Percentiles rank a stretch among this genome's conserved stretches.
These are phyloP conservation scores for Oegoconia quadripuncta DNA, from an alignment of 2,888 invertebrate species.

Conservation along the genomic window DNA sequence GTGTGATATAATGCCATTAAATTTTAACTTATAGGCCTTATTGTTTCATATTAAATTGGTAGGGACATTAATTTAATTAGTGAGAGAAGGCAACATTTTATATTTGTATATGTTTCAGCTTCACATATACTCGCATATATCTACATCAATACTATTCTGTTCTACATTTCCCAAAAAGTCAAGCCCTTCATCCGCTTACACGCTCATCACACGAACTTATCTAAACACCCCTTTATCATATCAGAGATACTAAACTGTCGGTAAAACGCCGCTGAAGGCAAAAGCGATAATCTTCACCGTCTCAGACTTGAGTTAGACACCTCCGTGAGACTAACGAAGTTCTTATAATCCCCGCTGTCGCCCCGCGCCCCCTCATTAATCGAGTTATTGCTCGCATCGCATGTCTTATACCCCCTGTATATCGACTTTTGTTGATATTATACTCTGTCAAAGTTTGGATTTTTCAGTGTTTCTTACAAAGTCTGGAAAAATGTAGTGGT, in stretches of 20 bases:
- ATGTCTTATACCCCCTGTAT: conserved; percentile 35
- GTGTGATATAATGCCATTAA: no score
- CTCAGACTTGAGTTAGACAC: conserved; percentile 68
- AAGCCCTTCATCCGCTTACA: no score
- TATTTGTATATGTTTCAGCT: no score
- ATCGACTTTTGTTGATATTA: neutral
- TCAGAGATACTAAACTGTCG: conserved; percentile 47
- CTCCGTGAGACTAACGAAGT: conserved; percentile 75
- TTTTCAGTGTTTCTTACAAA: neutral
- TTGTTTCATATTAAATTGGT: no score
- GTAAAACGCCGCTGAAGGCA: conserved; percentile 61
- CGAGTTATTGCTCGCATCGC: conserved; percentile 71
- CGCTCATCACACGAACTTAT: no score
- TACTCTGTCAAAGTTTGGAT: neutral
- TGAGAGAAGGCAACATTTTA: no score
- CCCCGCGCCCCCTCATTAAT: conserved; percentile 45
- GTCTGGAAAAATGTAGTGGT: no score
- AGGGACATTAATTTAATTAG: no score
- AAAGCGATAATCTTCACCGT: conserved; percentile 65
- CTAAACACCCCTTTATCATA: conserved; percentile 25
- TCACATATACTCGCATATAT: no score
- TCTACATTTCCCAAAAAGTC: no score
- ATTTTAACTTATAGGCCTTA: no score
- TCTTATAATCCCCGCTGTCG: conserved; percentile 65
- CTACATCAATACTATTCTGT: no score